phyloP scores from a whole-genome alignment of 2,888 invertebrate genomes.

The Eupithecia inturbata region DNA sequence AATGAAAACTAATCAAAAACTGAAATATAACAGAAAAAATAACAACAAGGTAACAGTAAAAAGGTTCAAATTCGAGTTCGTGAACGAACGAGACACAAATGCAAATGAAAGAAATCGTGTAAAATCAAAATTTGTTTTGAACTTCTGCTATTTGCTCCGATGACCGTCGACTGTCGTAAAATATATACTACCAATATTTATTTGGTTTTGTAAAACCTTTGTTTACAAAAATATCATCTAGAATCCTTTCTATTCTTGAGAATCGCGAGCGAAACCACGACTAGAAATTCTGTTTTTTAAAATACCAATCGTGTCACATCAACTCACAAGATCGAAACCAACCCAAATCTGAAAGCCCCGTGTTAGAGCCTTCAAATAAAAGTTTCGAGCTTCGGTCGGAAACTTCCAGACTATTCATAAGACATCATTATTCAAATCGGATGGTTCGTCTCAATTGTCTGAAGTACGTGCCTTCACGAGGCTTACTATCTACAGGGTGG shows the following conservation, averaged over 20 bases:
- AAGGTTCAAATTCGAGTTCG: too few species aligned
- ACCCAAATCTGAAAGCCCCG: slow-evolving; percentile 10
- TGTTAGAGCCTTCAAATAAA: slow-evolving; percentile 18
- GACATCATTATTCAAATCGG: slow-evolving; percentile 56
- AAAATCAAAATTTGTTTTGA: too few species aligned
- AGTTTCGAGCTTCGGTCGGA: slow-evolving; percentile 13
- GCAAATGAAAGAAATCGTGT: too few species aligned
- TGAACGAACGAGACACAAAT: too few species aligned
- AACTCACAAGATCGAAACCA: neutral
- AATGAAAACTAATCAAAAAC: too few species aligned
- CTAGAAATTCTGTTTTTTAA: neutral
- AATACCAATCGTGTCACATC: neutral
- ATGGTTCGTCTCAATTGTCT: slow-evolving; percentile 51
- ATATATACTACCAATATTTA: too few species aligned
- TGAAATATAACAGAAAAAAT: too few species aligned
- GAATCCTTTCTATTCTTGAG: neutral
- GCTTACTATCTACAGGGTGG: slow-evolving; percentile 27
- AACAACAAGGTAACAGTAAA: too few species aligned
- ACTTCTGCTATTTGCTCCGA: too few species aligned
- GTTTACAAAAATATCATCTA: too few species aligned
- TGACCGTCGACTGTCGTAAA: too few species aligned
- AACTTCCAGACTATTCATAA: slow-evolving; percentile 27
- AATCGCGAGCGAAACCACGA: neutral
- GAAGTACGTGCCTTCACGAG: slow-evolving; percentile 47
- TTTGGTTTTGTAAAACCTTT: too few species aligned